Percentiles rank a stretch among this genome's conserved stretches.
Conservation (phyloP, 2,113 vertebrate genomes). For the Dendrocopos noguchii region DNA sequence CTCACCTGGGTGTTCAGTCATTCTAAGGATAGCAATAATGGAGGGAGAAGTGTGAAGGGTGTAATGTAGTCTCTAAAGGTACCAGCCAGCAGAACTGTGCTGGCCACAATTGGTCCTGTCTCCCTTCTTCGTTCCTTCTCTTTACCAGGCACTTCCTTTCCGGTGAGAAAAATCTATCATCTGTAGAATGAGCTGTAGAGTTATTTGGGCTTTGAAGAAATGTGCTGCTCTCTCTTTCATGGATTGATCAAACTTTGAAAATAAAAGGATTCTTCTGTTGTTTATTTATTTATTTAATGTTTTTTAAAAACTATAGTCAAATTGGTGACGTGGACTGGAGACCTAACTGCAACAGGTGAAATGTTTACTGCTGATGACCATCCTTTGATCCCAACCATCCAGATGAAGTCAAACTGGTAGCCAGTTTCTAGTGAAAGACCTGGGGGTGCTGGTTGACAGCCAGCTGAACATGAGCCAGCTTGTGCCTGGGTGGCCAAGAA, state of each 20-base stretch:
- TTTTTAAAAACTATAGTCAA: neutral
- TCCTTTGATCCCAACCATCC: too few relatives aligned
- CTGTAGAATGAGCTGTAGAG: constrained; percentile 13
- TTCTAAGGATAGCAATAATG: constrained; percentile 1
- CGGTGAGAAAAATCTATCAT: neutral
- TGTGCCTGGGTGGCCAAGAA: too few relatives aligned
- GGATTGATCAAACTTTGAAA: constrained; percentile 47
- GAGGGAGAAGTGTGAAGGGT: neutral
- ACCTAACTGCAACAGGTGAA: too few relatives aligned
- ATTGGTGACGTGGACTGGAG: neutral
- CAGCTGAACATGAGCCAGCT: too few relatives aligned
- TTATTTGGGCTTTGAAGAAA: constrained; percentile 38
- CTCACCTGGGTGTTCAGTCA: neutral
- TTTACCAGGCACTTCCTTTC: constrained; percentile 12
- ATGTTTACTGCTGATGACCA: too few relatives aligned
- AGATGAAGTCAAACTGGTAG: too few relatives aligned
- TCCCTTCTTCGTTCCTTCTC: neutral
- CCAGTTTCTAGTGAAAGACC: too few relatives aligned
- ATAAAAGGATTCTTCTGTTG: constrained; percentile 58
- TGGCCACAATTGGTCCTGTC: neutral
- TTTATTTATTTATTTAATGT: neutral
- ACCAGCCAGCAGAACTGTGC: neutral
- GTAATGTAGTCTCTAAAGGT: neutral
- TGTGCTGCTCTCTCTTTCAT: constrained; percentile 44
- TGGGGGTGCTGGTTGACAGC: too few relatives aligned